Evolutionary conservation across 2,888 invertebrate genomes (phyloP).

Genomic region (Frankliniella intonsa): DNA sequence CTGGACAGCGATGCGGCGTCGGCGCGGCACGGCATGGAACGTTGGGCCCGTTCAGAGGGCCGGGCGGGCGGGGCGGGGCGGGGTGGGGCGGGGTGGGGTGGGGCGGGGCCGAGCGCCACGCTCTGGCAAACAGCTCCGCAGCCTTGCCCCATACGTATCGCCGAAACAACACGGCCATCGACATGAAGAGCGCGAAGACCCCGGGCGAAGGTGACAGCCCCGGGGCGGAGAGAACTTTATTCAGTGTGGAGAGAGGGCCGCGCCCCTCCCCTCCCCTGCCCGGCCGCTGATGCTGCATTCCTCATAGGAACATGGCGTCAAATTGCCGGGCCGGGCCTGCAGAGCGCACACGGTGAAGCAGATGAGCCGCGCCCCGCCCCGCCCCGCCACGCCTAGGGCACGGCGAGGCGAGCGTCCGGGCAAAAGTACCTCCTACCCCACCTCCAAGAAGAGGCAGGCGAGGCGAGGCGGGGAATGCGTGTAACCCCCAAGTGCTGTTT

Average conservation of each 20-base stretch:
- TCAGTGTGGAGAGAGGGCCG: not conserved
- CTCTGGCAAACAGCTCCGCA: not conserved
- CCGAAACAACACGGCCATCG: too few species aligned
- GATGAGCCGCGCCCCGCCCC: not conserved
- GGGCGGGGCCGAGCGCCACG: not conserved
- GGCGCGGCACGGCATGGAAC: not conserved
- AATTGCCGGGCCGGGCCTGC: not conserved
- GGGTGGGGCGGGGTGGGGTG: too few species aligned
- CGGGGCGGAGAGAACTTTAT: too few species aligned
- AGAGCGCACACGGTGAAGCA: not conserved
- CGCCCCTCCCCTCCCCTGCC: not conserved
- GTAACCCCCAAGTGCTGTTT: not conserved
- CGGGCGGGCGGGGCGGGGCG: too few species aligned
- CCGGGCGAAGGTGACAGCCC: too few species aligned
- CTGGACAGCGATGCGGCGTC: not conserved
- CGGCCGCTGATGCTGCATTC: not conserved
- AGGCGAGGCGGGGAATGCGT: not conserved
- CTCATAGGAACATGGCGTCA: not conserved
- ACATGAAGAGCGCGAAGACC: too few species aligned
- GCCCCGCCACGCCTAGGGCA: too few species aligned
- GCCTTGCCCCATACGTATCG: not conserved
- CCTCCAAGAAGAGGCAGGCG: not conserved
- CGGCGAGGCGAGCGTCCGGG: too few species aligned
- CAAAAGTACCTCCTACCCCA: not conserved
- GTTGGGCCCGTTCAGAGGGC: not conserved